Percentiles rank a stretch among this genome's conserved stretches.
phyloP scores from a whole-genome alignment of 2,888 invertebrate species.

The Tigriopus californicus region DNA sequence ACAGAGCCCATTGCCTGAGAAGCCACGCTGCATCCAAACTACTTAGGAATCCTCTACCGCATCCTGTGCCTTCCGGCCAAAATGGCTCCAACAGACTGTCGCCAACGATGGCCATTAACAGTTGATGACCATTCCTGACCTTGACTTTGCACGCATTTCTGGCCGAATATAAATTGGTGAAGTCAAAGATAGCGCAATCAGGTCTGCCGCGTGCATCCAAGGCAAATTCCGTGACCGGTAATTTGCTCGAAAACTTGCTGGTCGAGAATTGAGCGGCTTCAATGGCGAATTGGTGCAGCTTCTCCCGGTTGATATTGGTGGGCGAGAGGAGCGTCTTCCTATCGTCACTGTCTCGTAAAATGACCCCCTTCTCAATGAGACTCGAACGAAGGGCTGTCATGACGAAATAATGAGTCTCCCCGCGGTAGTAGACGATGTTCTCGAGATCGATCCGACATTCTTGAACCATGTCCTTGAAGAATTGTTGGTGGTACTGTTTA shows the following conservation, averaged over 20 bases:
- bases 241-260: background rate
- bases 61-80: slow-evolving; percentile 13
- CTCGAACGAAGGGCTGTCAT: slow-evolving; percentile 98
- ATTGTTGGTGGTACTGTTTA: slow-evolving; percentile 32
- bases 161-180: slow-evolving; percentile 12
- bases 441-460: slow-evolving; percentile 86
- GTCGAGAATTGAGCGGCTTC: slow-evolving; percentile 9
- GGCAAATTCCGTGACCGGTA: slow-evolving; percentile 4
- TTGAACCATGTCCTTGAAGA: slow-evolving; percentile 80
- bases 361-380: slow-evolving; percentile 54
- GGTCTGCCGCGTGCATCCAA: slow-evolving; percentile 2
- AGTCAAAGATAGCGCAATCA: slow-evolving; percentile 11
- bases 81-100: slow-evolving; percentile 13
- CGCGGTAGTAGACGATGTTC: slow-evolving; percentile 83
- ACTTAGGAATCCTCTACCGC: slow-evolving; percentile 1
- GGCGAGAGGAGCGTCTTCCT: background rate
- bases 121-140: background rate
- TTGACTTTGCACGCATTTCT: background rate
- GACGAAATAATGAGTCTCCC: slow-evolving; percentile 95
- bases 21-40: slow-evolving; percentile 3
- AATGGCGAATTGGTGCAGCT: background rate
- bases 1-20: background rate
- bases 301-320: background rate
- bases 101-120: slow-evolving; percentile 8
- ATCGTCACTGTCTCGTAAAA: background rate